Percentiles rank a stretch among this genome's conserved stretches.
Conservation (phyloP, 2,113 vertebrate species). For the Cryptotis parvus region DNA sequence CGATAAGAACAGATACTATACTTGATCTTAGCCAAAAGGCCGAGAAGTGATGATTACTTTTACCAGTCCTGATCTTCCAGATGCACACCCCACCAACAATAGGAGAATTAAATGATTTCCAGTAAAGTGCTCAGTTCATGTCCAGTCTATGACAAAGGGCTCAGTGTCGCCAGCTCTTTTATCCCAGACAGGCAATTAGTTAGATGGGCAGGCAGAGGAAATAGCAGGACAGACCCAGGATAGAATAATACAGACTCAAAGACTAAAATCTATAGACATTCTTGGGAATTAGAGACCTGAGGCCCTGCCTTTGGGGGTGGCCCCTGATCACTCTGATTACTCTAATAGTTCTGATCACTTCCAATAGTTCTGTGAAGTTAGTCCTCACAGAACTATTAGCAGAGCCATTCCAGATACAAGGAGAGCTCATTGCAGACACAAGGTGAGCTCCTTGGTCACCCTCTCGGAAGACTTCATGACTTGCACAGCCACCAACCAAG, state of each 20-base stretch:
- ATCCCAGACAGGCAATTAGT: slow-evolving; percentile 32
- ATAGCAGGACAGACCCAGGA: slow-evolving; percentile 8
- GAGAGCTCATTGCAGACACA: background rate
- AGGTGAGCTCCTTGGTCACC: background rate
- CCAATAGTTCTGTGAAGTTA: too few relatives aligned
- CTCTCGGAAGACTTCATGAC: background rate
- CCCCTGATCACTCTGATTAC: background rate
- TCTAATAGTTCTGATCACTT: too few relatives aligned
- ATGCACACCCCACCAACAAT: background rate
- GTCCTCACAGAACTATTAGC: background rate
- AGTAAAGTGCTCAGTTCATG: background rate
- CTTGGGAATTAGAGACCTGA: background rate
- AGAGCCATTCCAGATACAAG: background rate
- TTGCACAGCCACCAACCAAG: background rate
- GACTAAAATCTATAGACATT: background rate
- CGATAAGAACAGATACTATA: too few relatives aligned
- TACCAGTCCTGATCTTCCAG: too few relatives aligned
- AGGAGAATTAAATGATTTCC: slow-evolving; percentile 32
- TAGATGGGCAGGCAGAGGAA: background rate
- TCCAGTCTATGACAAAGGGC: background rate
- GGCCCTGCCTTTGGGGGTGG: background rate
- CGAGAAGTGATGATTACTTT: too few relatives aligned
- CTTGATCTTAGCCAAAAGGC: too few relatives aligned
- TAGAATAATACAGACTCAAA: slow-evolving; percentile 33
- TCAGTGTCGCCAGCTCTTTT: slow-evolving; percentile 38